A percentile compares a stretch with the other conserved stretches of the same genome.
Conservation (phyloP, 2,113 vertebrate species). For the Otocyon megalotis region DNA sequence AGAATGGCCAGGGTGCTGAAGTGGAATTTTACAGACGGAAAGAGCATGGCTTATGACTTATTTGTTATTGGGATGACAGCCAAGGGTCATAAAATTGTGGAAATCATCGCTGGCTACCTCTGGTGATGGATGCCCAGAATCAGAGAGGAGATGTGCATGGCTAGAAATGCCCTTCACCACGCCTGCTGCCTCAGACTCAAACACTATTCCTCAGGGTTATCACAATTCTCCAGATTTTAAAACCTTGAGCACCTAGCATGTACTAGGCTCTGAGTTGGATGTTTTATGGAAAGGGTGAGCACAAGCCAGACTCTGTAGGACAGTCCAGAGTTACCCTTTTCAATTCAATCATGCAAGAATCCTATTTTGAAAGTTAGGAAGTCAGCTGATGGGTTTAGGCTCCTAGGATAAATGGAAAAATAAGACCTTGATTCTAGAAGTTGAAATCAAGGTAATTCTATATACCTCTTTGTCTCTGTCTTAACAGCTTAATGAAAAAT, state of each 20-base stretch:
- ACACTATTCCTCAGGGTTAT: neutral
- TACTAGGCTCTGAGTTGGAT: neutral
- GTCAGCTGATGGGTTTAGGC: neutral
- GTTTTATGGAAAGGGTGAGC: neutral
- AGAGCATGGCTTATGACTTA: slow-evolving; percentile 63
- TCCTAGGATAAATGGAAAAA: neutral
- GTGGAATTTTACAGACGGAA: slow-evolving; percentile 79
- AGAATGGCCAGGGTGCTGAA: neutral
- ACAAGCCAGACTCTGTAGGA: neutral
- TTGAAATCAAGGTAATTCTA: neutral
- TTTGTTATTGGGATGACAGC: slow-evolving; percentile 75
- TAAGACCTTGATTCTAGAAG: neutral
- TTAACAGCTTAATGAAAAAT: slow-evolving; percentile 40
- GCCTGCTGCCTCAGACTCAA: neutral
- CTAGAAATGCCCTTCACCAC: neutral
- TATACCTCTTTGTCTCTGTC: neutral
- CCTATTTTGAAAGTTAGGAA: neutral
- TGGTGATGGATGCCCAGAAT: slow-evolving; percentile 48
- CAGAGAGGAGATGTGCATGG: neutral
- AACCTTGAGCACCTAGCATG: neutral
- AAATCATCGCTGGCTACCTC: slow-evolving; percentile 63
- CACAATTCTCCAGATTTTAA: neutral
- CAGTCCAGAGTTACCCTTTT: neutral
- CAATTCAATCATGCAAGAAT: neutral
- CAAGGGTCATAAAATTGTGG: slow-evolving; percentile 72